These are phyloP conservation scores for Camptogramma bilineatum DNA, from an alignment of 2,888 invertebrate genomes.

Conservation along the genomic window DNA sequence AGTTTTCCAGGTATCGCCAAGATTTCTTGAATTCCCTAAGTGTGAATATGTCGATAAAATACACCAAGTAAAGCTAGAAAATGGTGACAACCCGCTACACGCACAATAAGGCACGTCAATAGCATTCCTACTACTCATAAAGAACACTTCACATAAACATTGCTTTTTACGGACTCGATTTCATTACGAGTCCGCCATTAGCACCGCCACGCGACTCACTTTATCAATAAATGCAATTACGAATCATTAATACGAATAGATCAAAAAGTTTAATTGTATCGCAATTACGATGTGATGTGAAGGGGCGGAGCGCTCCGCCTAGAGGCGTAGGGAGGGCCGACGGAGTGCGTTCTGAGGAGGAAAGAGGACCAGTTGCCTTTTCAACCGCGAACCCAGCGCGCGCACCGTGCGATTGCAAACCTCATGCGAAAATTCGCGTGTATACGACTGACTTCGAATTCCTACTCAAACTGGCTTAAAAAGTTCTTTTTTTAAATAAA, in stretches of 20 bases:
- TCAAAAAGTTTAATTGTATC: slow-evolving; percentile 68
- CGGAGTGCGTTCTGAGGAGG: slow-evolving; percentile 66
- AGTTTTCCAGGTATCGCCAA: not conserved
- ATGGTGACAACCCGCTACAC: slow-evolving; percentile 19
- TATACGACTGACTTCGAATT: slow-evolving; percentile 38
- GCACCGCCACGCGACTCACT: slow-evolving; percentile 42
- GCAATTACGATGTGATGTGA: slow-evolving; percentile 49
- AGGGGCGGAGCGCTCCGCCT: slow-evolving; percentile 67
- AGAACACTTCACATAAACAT: slow-evolving; percentile 21
- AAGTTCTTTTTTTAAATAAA: slow-evolving; percentile 11
- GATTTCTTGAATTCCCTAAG: slow-evolving; percentile 1
- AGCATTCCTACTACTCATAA: slow-evolving; percentile 24
- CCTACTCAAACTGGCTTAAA: too few species aligned
- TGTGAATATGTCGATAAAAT: slow-evolving; percentile 25
- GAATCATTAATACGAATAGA: slow-evolving; percentile 75
- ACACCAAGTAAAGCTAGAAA: slow-evolving; percentile 15
- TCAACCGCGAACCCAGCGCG: slow-evolving; percentile 74
- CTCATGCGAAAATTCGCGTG: slow-evolving; percentile 60
- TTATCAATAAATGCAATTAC: slow-evolving; percentile 79
- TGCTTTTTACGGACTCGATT: slow-evolving; percentile 38
- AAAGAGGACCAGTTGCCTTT: slow-evolving; percentile 77
- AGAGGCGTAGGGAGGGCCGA: slow-evolving; percentile 79
- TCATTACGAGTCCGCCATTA: slow-evolving; percentile 50
- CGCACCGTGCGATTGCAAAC: slow-evolving; percentile 66
- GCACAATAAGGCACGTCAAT: slow-evolving; percentile 31